Conservation (phyloP, 2,113 vertebrate genomes). For the Corydoras sp. region DNA sequence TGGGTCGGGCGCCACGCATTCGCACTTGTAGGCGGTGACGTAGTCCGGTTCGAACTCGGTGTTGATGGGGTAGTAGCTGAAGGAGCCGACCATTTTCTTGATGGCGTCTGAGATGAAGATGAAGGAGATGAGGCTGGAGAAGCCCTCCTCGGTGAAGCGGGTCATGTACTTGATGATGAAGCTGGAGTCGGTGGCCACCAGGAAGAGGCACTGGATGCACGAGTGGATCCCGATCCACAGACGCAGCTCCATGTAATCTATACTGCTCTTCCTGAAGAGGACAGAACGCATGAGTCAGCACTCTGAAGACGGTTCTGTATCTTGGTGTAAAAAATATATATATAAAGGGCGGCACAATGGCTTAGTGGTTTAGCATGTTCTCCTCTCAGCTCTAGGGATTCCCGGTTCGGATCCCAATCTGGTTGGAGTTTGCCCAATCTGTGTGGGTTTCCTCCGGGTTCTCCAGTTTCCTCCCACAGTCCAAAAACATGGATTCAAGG, state of each 20-base stretch:
- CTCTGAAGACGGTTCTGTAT: too few species aligned
- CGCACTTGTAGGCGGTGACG: slow-evolving; percentile 88
- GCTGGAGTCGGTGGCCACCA: slow-evolving; percentile 82
- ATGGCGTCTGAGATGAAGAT: slow-evolving; percentile 88
- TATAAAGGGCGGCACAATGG: too few species aligned
- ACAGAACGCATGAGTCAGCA: neutral
- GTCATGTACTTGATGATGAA: slow-evolving; percentile 89
- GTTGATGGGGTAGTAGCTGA: slow-evolving; percentile 94
- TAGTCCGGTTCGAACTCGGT: slow-evolving; percentile 84
- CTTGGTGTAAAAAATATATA: too few species aligned
- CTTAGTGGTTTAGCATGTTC: too few species aligned
- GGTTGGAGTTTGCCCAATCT: too few species aligned
- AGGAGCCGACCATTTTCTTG: slow-evolving; percentile 84
- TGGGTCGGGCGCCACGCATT: slow-evolving; percentile 86
- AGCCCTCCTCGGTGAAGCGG: slow-evolving; percentile 85
- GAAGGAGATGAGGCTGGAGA: slow-evolving; percentile 89
- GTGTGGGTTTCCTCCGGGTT: too few species aligned
- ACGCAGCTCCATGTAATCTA: slow-evolving; percentile 88
- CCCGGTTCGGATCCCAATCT: too few species aligned
- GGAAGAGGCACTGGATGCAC: slow-evolving; percentile 78
- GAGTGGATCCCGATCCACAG: slow-evolving; percentile 86
- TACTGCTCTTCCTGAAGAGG: slow-evolving; percentile 67
- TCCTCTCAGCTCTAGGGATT: too few species aligned
- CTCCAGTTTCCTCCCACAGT: too few species aligned
- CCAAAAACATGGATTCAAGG: too few species aligned